Evolutionary conservation across 2,113 vertebrate genomes (phyloP), one percentile per base, ranked within the genome.

Genomic region (Dendropsophus ebraccatus): DNA sequence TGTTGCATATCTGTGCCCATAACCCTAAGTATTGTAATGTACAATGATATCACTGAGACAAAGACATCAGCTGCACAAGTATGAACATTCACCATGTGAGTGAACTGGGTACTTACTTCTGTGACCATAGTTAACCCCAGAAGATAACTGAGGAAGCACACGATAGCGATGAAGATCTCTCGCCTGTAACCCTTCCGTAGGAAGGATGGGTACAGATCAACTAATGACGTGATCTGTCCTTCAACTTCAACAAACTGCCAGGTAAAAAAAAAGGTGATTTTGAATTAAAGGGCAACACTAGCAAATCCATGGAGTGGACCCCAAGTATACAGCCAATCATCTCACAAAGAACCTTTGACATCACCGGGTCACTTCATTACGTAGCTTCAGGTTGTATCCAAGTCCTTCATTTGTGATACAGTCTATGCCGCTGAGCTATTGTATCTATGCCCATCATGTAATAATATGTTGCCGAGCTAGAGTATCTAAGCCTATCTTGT

Each of bases 171-270:
- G 93, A 99, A 99, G 95, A 98, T 97, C 95, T 99, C 97, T 90
- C 98, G 95, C 88, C 96, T 96, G 94, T 98, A 98, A 93, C 97
- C 97, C 95, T 97, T 99, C 96, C 98, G 97, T 95, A 99, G 97
- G 95, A 98, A 93, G 92, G 96, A 94, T 74, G 98, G 98, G 94
- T 98, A 96, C 92, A 99, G 96, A 94, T 99, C 98, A 92, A 99
- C 98, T 92, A 99, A 95, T 69, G 98, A 99, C 69, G 98, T 99
- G 96, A 99, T 99, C 96, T 99, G 98, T 94, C 98, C 98, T 96
- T 99, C 98, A 93, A 99, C 98, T 95, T 99, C 98, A 91, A 99
- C 98, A 96, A 99, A 99, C 98, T 99, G 93, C n/a, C 70, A 69
- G 83, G 90, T 49, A 60, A 19, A 80, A 58, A 62, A 76, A 80